phyloP scores from a whole-genome alignment of 2,888 invertebrate genomes.

The Chirona hameri region DNA sequence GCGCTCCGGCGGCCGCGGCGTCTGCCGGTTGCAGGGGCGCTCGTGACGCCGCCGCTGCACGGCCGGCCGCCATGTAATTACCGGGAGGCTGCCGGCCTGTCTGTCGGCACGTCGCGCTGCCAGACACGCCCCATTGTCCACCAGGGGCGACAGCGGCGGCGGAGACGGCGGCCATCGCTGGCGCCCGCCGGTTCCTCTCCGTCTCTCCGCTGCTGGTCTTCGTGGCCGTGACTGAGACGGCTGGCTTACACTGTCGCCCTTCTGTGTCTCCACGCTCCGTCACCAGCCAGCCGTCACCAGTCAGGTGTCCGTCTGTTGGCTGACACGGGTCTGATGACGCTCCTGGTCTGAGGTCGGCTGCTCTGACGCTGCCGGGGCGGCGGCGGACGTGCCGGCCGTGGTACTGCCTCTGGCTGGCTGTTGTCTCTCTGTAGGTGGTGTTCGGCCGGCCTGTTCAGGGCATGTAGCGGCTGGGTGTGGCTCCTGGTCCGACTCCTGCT shows the following conservation, averaged over 20 bases:
- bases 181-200: not conserved
- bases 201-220: too few relatives aligned
- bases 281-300: too few relatives aligned
- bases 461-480: not conserved
- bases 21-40: not conserved
- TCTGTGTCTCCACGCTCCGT: too few relatives aligned
- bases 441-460: not conserved
- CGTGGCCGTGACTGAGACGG: too few relatives aligned
- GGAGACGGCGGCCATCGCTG: not conserved
- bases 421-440: not conserved
- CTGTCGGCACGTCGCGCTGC: not conserved
- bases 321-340: not conserved
- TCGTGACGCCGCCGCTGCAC: slow-evolving; percentile 9
- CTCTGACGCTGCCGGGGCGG: not conserved
- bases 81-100: not conserved
- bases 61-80: not conserved
- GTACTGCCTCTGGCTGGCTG: not conserved
- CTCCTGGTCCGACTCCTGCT: not conserved
- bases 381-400: too few relatives aligned
- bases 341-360: not conserved
- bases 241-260: too few relatives aligned
- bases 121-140: not conserved
- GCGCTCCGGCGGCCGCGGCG: not conserved
- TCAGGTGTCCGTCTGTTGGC: too few relatives aligned
- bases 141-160: not conserved